Evolutionary conservation across 1,140 invertebrate species (phyloP), one percentile per base, ranked within the genome.

Genomic region (Chymomyza costata): DNA sequence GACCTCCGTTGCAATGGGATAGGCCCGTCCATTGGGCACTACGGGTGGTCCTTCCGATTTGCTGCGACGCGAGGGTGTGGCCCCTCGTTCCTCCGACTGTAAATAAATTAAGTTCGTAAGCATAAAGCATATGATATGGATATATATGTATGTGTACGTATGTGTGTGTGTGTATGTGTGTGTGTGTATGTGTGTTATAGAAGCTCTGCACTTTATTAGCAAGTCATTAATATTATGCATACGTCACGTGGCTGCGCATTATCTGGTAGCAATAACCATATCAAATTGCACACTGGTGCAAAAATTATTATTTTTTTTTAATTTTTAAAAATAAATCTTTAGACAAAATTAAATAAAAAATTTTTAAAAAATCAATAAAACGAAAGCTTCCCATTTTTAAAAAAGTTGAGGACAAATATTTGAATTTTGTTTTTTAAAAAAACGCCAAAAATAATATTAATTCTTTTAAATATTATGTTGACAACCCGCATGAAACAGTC

Each of bases 41-140:
- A 66, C 82, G 59, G 83, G 88, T 21, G 91, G 91, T 28, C 91
- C 91, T 73, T 92, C 91, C 32, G 91, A 92, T 86, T 91, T 92
- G 88, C 91, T 92, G 66, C 91, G 88, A 25, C 91, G 86, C 41
- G 88, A 88, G 56, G 87, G 85, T 67, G 86, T 83, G 49, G 82
- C 82, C 50, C 86, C 86, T 48, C 88, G 84, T 61, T 88, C 88
- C 85, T 88, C 88, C 58, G 88, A 89, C 88, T 89, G 86, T 55
- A 88, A 87, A 82, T 82, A 84, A 86, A 5, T 10, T 28, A 28
- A 28, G 13, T 6, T 3, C 34, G 34, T 35, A n/a, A n/a, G n/a
- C n/a, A n/a, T n/a, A n/a, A n/a, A n/a, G n/a, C n/a, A n/a, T n/a
- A n/a, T n/a, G n/a, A n/a, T n/a, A n/a, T n/a, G n/a, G n/a, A n/a